Evolutionary conservation across 2,113 vertebrate genomes (phyloP), one percentile per base, ranked within the genome.

Genomic region (Centrocercus urophasianus): DNA sequence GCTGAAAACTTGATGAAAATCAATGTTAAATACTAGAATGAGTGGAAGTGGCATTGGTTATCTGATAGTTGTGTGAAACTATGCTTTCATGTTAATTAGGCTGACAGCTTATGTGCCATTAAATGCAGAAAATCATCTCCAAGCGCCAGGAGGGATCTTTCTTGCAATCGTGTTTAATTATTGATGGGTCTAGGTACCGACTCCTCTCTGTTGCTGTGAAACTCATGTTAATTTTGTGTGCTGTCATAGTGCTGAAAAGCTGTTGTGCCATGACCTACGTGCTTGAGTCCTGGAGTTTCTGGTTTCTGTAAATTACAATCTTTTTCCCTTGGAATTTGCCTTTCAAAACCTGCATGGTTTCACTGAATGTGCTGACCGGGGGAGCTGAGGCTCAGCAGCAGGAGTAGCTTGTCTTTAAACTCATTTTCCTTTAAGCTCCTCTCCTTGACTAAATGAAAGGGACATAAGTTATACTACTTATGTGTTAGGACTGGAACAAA

Each of bases 361-460:
- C 54, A 32, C 28, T 90, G 63, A 25, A 28, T 59, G 2, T 10
- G 7, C 67, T 86, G 64, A 14, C 32, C 93, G 40, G 14, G 71
- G 75, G 47, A 66, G 42, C 77, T 85, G 40, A 28, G 12, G 32
- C 38, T 88, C 7, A 0, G 48, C 75, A 64, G 1, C 12, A 66
- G 84, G 43, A 84, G 48, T 28, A 76, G 71, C n/a, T 47, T 63
- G 54, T 66, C 69, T 92, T 89, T 34, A 77, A 64, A 63, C 47
- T 71, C 21, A 16, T 66, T 70, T 89, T 79, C n/a, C 42, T 91
- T 83, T 45, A 86, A 64, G 16, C 38, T 64, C 25, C 11, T 28
- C 38, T 40, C 61, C 77, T 84, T 90, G 83, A 61, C 59, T 83
- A 76, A 89, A 85, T 75, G 79, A 89, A 94, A 85, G 48, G 65